These are phyloP conservation scores for Lates calcarifer DNA, from an alignment of 2,113 vertebrate genomes.

Conservation along the genomic window DNA sequence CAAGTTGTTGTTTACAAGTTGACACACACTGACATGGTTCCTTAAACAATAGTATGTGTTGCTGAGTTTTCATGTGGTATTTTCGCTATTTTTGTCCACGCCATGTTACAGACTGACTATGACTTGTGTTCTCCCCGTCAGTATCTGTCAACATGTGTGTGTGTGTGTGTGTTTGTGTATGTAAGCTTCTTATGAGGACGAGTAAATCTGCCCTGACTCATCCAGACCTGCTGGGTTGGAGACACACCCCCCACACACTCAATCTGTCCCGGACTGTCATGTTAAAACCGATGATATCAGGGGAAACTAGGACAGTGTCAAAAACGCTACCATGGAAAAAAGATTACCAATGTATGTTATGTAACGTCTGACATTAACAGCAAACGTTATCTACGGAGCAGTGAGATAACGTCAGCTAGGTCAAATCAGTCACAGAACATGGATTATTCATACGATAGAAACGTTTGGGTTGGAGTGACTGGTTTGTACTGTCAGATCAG, in stretches of 20 bases:
- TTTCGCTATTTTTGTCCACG: slow-evolving; percentile 8
- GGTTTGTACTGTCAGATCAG: background rate
- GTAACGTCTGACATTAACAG: slow-evolving; percentile 43
- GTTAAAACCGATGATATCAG: slow-evolving; percentile 44
- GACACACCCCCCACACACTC: slow-evolving; percentile 52
- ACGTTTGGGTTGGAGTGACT: background rate
- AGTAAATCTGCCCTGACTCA: slow-evolving; percentile 79
- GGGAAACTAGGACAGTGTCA: slow-evolving; percentile 53
- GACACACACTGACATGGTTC: background rate
- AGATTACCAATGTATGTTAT: slow-evolving; percentile 62
- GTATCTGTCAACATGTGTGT: slow-evolving; percentile 24
- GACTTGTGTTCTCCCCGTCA: slow-evolving; percentile 7
- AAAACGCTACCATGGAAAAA: slow-evolving; percentile 30
- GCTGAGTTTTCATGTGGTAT: background rate
- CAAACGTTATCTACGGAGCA: slow-evolving; percentile 16
- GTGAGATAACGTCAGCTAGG: background rate
- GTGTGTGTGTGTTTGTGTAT: slow-evolving; percentile 17
- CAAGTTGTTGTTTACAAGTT: background rate
- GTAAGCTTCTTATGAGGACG: slow-evolving; percentile 75
- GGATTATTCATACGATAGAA: background rate
- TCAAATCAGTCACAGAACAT: background rate
- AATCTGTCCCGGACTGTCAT: slow-evolving; percentile 67
- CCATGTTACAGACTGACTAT: background rate
- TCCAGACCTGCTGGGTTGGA: slow-evolving; percentile 64
- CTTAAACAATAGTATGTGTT: background rate